Conservation (phyloP, 2,113 vertebrate species). For the Nettapus auritus region DNA sequence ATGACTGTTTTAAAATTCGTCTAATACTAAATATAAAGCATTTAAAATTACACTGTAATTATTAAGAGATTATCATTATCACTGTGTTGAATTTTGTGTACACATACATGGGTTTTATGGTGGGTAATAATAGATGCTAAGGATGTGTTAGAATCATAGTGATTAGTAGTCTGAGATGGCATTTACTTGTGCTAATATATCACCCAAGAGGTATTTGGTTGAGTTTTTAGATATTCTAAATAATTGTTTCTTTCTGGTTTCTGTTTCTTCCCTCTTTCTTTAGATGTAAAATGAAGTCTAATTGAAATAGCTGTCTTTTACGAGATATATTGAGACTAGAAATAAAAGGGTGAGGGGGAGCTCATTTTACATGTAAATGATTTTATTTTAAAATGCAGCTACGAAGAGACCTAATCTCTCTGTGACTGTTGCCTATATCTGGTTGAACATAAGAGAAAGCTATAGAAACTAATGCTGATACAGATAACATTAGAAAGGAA, state of each 20-base stretch:
- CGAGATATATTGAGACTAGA: neutral
- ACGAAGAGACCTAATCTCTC: neutral
- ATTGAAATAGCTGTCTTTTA: neutral
- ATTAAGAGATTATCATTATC: conserved; percentile 28
- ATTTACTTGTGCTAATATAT: neutral
- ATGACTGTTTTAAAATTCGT: conserved; percentile 18
- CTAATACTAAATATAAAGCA: conserved; percentile 36
- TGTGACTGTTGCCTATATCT: neutral
- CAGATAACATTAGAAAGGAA: neutral
- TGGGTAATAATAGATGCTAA: conserved; percentile 14
- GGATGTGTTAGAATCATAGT: neutral
- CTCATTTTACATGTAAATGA: neutral
- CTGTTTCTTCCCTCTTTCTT: neutral
- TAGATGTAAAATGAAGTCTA: neutral
- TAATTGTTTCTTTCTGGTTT: neutral
- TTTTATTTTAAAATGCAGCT: conserved; percentile 7
- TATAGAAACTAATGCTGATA: neutral
- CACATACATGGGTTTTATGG: neutral
- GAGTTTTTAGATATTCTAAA: neutral
- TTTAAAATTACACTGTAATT: conserved; percentile 26
- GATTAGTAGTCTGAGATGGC: neutral
- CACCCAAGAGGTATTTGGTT: neutral
- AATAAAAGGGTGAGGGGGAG: neutral
- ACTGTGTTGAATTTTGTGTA: conserved; percentile 13
- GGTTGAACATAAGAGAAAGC: neutral